Evolutionary conservation across 2,113 vertebrate genomes (phyloP).

Genomic region (Sylvietta virens): DNA sequence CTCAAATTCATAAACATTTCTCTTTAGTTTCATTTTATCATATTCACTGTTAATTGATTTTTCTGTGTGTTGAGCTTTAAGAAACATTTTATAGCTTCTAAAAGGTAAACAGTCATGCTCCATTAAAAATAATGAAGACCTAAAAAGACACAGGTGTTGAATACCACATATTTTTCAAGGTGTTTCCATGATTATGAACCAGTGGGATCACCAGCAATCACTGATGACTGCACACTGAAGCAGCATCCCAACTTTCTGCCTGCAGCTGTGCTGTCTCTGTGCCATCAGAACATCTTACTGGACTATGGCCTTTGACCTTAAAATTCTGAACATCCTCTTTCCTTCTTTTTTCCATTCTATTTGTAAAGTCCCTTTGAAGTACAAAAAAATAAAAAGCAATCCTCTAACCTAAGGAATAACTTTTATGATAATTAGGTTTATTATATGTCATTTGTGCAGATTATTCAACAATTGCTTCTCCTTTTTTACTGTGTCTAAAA

Average conservation of each 20-base stretch:
- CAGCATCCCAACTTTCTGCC: background rate
- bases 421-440: background rate
- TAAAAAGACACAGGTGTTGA: background rate
- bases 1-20: background rate
- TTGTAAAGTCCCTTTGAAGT: background rate
- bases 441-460: background rate
- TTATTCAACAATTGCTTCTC: background rate
- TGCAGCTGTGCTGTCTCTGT: background rate
- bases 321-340: background rate
- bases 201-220: background rate
- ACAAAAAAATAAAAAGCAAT: background rate
- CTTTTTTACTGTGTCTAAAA: background rate
- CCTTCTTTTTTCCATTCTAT: background rate
- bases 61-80: background rate
- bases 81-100: background rate
- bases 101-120: background rate
- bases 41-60: background rate
- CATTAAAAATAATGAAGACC: background rate
- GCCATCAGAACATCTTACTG: background rate
- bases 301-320: background rate
- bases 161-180: background rate
- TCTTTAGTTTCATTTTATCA: background rate
- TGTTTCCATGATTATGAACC: background rate
- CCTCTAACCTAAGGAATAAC: background rate
- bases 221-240: background rate